Evolutionary conservation across 2,888 invertebrate genomes (phyloP).

Genomic region (Fabriciana adippe): DNA sequence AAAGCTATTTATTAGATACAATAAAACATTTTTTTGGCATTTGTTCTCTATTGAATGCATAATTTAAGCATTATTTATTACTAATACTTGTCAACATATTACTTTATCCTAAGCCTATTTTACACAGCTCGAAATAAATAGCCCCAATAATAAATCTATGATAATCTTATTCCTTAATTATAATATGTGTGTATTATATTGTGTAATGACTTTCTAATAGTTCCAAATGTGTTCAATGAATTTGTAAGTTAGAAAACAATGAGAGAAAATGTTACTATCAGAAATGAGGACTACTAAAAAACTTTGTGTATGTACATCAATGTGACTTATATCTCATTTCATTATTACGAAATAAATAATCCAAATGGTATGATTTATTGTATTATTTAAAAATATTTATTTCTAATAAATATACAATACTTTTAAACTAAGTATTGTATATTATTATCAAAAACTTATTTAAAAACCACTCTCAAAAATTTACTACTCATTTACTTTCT

Average conservation of each 20-base stretch:
- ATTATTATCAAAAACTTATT: no score
- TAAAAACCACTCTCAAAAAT: no score
- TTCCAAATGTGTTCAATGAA: not conserved
- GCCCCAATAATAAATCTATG: constrained; percentile 16
- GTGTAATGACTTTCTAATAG: not conserved
- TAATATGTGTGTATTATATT: not conserved
- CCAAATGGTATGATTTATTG: no score
- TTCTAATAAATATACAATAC: no score
- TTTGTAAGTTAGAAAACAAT: no score
- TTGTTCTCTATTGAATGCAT: constrained; percentile 35
- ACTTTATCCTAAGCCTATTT: constrained; percentile 34
- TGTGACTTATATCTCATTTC: no score
- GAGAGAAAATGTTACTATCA: no score
- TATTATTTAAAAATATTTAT: no score
- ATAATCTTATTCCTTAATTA: not conserved
- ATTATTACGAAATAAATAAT: no score
- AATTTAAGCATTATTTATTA: constrained; percentile 25
- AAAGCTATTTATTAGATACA: not conserved
- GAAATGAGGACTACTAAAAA: no score
- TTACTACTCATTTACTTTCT: no score
- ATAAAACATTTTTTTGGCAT: not conserved
- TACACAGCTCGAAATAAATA: constrained; percentile 34
- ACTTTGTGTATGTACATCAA: not conserved
- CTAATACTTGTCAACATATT: constrained; percentile 15
- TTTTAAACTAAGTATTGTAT: no score